Evolutionary conservation across 2,797 vertebrate species (phyloP), one percentile per base, ranked within the genome.

Genomic region (Melanotaenia trifasciata): DNA sequence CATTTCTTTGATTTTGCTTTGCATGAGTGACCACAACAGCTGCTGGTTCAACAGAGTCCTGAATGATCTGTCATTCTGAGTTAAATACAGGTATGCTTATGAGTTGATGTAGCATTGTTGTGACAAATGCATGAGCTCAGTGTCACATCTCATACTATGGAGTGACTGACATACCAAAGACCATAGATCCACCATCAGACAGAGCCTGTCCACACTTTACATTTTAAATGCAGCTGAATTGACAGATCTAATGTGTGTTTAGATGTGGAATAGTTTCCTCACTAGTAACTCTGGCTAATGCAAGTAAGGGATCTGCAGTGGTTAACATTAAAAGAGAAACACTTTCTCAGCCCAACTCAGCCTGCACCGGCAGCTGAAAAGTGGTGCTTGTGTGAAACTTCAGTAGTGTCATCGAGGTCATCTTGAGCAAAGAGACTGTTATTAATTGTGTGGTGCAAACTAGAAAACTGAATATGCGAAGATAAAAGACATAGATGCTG

Each of bases 71-170:
- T 90, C 88, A 78, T 30, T 47, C 66, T 63, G 63, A 62, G 80
- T 90, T 90, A 89, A 30, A 78, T 11, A 72, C 83, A 85, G 79
- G 83, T 83, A 76, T 86, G 85, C 73, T 82, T 66, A 76, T 58
- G 72, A 83, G 79, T 43, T 74, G 84, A 89, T 74, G 24, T 11
- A 73, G 43, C 60, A 12, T 77, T 83, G 89, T 90, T 84, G 86
- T 90, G 88, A 91, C 91, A 89, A 77, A 83, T 70, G 76, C 69
- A 5, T 47, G 69, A 80, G 87, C 84, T 88, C 88, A 74, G 84
- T 88, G 90, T 87, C 87, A 86, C 88, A 85, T 89, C 84, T 80
- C 63, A 18, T 86, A 30, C 38, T 67, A 64, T 16, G 16, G 84
- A 89, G 87, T 63, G 80, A 85, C 84, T 86, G 88, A 89, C 82